Evolutionary conservation across 1,140 invertebrate species (phyloP).

Genomic region (Adoxophyes honmai): DNA sequence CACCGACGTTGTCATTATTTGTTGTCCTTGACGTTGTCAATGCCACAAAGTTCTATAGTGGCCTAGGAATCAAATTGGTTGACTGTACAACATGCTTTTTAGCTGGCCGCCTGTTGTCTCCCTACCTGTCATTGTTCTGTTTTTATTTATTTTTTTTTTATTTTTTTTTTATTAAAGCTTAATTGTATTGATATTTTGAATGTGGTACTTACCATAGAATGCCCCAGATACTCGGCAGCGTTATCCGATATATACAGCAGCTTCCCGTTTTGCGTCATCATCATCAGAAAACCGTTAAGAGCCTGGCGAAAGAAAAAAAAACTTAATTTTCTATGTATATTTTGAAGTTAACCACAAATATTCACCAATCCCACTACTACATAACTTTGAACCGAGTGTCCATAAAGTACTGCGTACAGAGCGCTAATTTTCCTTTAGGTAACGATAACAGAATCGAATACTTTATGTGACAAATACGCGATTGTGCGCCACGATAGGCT

Average conservation of each 20-base stretch:
- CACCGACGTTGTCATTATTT: too few species aligned
- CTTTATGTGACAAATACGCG: constrained; percentile 17
- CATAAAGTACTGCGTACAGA: background rate
- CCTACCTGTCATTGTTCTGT: too few species aligned
- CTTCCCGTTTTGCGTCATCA: constrained; percentile 99
- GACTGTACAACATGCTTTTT: too few species aligned
- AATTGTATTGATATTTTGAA: background rate
- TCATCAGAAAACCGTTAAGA: constrained; percentile 97
- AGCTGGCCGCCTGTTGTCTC: too few species aligned
- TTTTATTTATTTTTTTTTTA: too few species aligned
- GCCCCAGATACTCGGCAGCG: constrained; percentile 98
- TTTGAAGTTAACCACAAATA: too few species aligned
- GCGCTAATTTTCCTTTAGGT: constrained; percentile 8
- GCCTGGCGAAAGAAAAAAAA: constrained; percentile 91
- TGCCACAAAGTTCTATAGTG: too few species aligned
- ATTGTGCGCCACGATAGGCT: constrained; percentile 12
- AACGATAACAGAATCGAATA: constrained; percentile 15
- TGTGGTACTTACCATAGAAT: constrained; percentile 94
- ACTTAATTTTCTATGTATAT: too few species aligned
- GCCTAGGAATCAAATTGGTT: too few species aligned
- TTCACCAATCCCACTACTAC: background rate
- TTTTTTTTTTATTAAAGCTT: too few species aligned
- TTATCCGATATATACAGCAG: constrained; percentile 99
- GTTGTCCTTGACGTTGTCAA: too few species aligned
- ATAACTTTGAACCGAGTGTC: background rate